Base-by-base conservation (phyloP, 2,797 vertebrate genomes). In the Craterocephalus amniculus region DNA sequence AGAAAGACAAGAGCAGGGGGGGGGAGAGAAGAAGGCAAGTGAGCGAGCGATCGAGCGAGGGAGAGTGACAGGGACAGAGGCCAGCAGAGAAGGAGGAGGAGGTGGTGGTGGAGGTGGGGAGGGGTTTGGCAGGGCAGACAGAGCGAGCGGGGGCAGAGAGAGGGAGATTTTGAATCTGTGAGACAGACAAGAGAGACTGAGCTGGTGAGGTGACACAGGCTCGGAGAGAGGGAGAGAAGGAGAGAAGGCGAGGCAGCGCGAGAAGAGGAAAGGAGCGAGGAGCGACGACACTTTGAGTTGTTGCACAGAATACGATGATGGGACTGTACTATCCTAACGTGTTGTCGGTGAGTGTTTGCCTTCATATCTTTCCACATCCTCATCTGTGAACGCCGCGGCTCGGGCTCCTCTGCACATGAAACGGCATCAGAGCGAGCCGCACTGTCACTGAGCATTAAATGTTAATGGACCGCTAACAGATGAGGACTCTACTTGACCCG, bases 91-190 rank as follows among this genome's bases (percentile, higher is more conserved):
- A 89, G 84, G 87, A 81, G 76, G 75, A 59, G 60, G 73, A 85
- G 83, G 86, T 80, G 78, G 79, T 57, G 70, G 56, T 36, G 70
- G 52, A 10, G 45, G 45, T 48, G 45, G 45, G 70, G 72, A 67
- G 52, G 72, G 69, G 65, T 79, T 76, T 90, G 89, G 87, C 88
- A 89, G 89, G 89, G 87, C 87, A 90, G 87, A 87, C 83, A 62
- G 86, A 88, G 90, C 63, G 80, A 91, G 90, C 84, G 89, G 89
- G 89, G 90, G 88, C 85, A 83, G 91, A 90, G 90, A 91, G 93
- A 94, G 94, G 92, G 93, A 94, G 93, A 93, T 95, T 94, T 93
- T 94, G 92, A 94, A 95, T 93, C 92, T 91, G 89, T 73, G 89
- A 91, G 92, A 91, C 89, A 90, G 88, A 91, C 88, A 71, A 87